Base-by-base conservation (phyloP, 2,113 vertebrate genomes). In the Hippopotamus amphibius region DNA sequence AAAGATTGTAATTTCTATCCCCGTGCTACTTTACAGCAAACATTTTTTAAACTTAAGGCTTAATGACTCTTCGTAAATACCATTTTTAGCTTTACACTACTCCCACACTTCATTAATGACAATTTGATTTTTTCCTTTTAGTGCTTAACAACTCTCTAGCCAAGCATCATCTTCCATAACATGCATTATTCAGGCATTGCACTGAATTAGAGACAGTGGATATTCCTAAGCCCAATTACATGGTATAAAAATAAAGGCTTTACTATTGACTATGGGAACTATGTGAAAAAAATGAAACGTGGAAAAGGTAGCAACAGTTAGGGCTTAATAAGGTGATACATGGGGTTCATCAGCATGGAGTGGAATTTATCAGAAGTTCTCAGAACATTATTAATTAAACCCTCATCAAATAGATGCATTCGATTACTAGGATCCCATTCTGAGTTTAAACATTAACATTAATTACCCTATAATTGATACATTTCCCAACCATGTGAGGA, bases 321-420 rank as follows among this genome's bases (percentile, higher is more conserved):
- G 96, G 96, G 93, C 96, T 98, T 98, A 98, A 98, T 98, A 97
- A 98, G 95, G 41, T 98, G 98, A 98, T 98, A 96, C 97, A 94
- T 97, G 87, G 76, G 61, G 97, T 98, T 98, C 98, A 98, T 98
- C 98, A 98, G 94, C 69, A 95, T 90, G 86, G 1, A 0, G 77
- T 97, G 81, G 71, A 96, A 96, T 43, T 96, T 48, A 97, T 97
- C 83, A 95, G 95, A 96, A 13, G 46, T 95, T 98, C 95, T 98
- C 98, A 94, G 96, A 98, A 97, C 95, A 97, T 98, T 97, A 98
- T 98, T 98, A 98, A 98, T 98, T 97, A 98, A 98, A 97, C 77
- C 87, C 85, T 90, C 95, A 90, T 98, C 97, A 98, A 94, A 96
- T 96, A 98, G 97, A 98, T 92, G 94, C 87, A 97, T 98, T 97